Evolutionary conservation across 1,140 invertebrate species (phyloP).

Genomic region (Lerema accius): DNA sequence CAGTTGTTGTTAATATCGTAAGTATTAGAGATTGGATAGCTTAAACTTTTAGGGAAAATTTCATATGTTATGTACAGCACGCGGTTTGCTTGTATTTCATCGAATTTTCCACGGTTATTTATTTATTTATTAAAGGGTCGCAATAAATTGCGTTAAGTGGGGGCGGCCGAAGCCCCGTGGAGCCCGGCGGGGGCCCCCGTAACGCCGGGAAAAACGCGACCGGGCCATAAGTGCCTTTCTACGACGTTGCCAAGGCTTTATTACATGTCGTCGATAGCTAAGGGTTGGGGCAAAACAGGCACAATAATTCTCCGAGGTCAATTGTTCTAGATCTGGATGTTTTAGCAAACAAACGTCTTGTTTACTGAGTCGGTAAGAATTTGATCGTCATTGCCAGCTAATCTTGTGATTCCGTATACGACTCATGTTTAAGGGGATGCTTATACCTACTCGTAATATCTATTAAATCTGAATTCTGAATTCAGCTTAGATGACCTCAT

Average conservation of each 20-base stretch:
- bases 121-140: slow-evolving; percentile 79
- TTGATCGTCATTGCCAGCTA: too few species aligned
- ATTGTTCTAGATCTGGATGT: slow-evolving; percentile 36
- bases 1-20: too few species aligned
- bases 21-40: too few species aligned
- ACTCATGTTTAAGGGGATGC: too few species aligned
- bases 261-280: slow-evolving; percentile 52
- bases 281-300: slow-evolving; percentile 49
- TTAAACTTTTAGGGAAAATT: too few species aligned
- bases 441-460: too few species aligned
- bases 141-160: slow-evolving; percentile 80
- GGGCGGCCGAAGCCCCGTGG: slow-evolving; percentile 68
- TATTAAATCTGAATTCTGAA: too few species aligned
- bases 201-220: slow-evolving; percentile 73
- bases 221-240: slow-evolving; percentile 75
- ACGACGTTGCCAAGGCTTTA: slow-evolving; percentile 57
- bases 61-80: slow-evolving; percentile 32
- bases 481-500: too few species aligned
- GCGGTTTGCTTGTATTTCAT: slow-evolving; percentile 65
- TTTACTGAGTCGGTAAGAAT: too few species aligned
- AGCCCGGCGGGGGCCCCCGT: slow-evolving; percentile 68
- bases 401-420: too few species aligned
- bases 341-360: slow-evolving; percentile 18
- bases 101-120: slow-evolving; percentile 79
- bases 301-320: slow-evolving; percentile 46